phyloP scores from a whole-genome alignment of 2,113 vertebrate species.

The Prochilodus magdalenae region DNA sequence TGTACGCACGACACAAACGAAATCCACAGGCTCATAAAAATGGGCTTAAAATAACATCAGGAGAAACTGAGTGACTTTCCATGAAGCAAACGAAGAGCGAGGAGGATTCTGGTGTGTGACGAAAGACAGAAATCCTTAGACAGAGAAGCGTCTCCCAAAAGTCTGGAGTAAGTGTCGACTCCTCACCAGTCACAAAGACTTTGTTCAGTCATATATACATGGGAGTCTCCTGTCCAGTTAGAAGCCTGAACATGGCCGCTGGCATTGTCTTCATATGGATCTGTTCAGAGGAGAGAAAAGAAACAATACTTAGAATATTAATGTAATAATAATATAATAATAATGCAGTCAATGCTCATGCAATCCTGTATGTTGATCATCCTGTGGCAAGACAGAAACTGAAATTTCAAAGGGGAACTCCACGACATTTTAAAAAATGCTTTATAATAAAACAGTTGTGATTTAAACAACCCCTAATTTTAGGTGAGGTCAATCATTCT shows the following conservation, averaged over 20 bases:
- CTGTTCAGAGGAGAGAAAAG: conserved; percentile 68
- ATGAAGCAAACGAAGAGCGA: conserved; percentile 53
- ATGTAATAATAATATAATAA: too few species aligned
- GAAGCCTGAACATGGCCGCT: conserved; percentile 97
- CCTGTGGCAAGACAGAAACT: too few species aligned
- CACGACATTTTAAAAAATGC: too few species aligned
- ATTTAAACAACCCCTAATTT: too few species aligned
- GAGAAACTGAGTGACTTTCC: conserved; percentile 52
- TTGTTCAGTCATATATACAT: conserved; percentile 88
- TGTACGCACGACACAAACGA: conserved; percentile 74
- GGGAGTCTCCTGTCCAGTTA: conserved; percentile 97
- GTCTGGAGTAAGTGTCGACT: conserved; percentile 41
- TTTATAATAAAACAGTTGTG: too few species aligned
- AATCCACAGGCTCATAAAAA: conserved; percentile 59
- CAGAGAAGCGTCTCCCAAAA: conserved; percentile 23
- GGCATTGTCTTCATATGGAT: conserved; percentile 99
- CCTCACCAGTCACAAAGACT: conserved; percentile 45
- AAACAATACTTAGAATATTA: background rate
- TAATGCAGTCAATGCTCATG: background rate
- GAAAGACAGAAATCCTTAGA: conserved; percentile 45
- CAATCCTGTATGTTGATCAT: background rate
- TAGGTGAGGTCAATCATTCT: too few species aligned
- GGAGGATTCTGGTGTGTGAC: conserved; percentile 20
- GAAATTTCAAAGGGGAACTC: too few species aligned
- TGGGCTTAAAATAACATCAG: conserved; percentile 39